Conservation (phyloP, 2,113 vertebrate genomes). For the Ginglymostoma cirratum region DNA sequence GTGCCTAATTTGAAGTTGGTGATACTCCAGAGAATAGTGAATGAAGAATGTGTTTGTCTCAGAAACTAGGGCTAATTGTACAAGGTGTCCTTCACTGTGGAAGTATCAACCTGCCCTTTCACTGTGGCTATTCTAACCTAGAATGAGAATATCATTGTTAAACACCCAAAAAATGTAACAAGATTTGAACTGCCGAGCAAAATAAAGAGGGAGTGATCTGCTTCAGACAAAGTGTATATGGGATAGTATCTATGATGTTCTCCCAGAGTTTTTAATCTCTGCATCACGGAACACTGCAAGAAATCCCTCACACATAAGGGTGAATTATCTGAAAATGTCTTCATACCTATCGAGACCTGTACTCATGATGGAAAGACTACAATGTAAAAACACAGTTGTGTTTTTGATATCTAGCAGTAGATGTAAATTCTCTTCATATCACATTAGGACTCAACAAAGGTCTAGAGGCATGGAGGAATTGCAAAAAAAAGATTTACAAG, state of each 20-base stretch:
- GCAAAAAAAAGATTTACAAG: too few relatives aligned
- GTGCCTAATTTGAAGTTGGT: not conserved
- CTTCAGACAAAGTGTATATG: too few relatives aligned
- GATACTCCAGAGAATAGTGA: not conserved
- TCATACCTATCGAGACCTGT: not conserved
- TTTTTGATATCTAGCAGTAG: not conserved
- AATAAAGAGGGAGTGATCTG: too few relatives aligned
- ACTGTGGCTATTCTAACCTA: too few relatives aligned
- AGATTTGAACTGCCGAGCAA: too few relatives aligned
- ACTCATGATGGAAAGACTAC: not conserved
- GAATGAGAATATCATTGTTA: too few relatives aligned
- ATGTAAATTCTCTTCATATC: not conserved
- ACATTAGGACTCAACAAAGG: not conserved
- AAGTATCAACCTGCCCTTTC: too few relatives aligned
- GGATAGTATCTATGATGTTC: too few relatives aligned
- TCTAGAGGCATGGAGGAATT: too few relatives aligned
- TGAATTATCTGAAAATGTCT: not conserved
- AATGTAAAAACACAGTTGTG: not conserved
- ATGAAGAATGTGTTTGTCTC: not conserved
- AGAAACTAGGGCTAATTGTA: too few relatives aligned
- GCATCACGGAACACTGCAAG: not conserved
- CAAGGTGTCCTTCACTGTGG: too few relatives aligned
- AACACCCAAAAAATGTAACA: too few relatives aligned
- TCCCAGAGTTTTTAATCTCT: not conserved
- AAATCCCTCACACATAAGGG: not conserved